A percentile compares a stretch with the other conserved stretches of the same genome.
These are phyloP conservation scores for Copsychus sechellarum DNA, from an alignment of 2,113 vertebrate species.

Conservation along the genomic window DNA sequence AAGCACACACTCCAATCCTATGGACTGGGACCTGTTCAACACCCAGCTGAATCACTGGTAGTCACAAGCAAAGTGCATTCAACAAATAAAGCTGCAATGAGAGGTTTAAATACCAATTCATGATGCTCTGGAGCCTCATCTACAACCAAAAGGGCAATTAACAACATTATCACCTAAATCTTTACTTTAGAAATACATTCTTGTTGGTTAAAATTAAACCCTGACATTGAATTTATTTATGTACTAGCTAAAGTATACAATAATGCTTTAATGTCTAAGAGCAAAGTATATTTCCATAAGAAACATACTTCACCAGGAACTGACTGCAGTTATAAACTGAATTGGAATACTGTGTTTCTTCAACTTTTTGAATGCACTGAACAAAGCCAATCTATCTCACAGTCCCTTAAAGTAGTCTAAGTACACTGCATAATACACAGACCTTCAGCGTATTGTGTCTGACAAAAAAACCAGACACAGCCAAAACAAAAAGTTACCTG, in stretches of 20 bases:
- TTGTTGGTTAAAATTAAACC: neutral
- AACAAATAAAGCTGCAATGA: neutral
- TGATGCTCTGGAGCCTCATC: neutral
- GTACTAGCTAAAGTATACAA: neutral
- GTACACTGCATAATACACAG: neutral
- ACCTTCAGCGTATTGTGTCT: neutral
- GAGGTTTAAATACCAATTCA: neutral
- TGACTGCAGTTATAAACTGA: neutral
- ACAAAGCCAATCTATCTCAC: neutral
- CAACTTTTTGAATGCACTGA: neutral
- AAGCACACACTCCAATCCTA: neutral
- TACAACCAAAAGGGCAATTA: neutral
- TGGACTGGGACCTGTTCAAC: neutral
- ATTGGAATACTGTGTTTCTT: neutral
- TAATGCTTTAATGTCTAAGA: neutral
- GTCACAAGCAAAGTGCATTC: neutral
- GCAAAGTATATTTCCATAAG: neutral
- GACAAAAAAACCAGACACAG: neutral
- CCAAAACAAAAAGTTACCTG: neutral
- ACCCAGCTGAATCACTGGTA: neutral
- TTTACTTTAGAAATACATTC: neutral
- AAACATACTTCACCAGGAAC: conserved; percentile 1
- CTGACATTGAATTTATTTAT: neutral
- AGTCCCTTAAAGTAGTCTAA: neutral
- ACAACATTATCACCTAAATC: neutral